Base-by-base conservation (phyloP, 2,888 invertebrate genomes). In the Heliconius hortense region DNA sequence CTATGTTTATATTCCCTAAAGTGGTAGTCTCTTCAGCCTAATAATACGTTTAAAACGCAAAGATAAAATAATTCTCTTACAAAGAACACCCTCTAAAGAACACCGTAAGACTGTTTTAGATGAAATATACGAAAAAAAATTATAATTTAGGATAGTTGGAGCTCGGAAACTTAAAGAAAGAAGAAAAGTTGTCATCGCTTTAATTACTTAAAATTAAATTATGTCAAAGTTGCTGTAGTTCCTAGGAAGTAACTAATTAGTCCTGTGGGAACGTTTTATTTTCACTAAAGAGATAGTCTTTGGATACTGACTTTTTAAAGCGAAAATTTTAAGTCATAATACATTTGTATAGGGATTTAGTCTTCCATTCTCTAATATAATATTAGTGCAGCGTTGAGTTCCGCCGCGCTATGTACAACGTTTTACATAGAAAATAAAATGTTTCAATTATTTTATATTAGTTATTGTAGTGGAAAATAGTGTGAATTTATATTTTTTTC, bases 111-210 rank as follows among this genome's bases (percentile, higher is more conserved):
- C 64, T 13, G 35, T 24, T 24, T 26, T 24, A 39, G 1, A 39
- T 66, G 39, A 39, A 66, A 39, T 24, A 66, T 39, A 39, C 10
- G 63, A 66, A 24, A 24, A 39, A 8, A 35, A 35, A 31, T 63
- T 35, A 24, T 24, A 66, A 66, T 66, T 39, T 43, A 66, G 15
- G 39, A 43, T 39, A 66, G 39, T 66, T 66, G 66, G 39, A 39
- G 39, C 66, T 66, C 24, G 66, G 13, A 66, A 66, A 66, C 13
- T 39, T 43, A 66, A 43, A n/a, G 64, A 39, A 43, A 24, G 39
- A 66, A 66, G 66, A 66, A 39, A 66, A 66, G 39, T 66, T 66
- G 24, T 43, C 66, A 66, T 66, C 66, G 66, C 35, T 43, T 66
- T 66, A 66, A 66, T 66, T 39, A 66, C 43, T 66, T 24, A 39